phyloP scores from a whole-genome alignment of 2,113 vertebrate species.

The Anarhynchus alexandrinus region DNA sequence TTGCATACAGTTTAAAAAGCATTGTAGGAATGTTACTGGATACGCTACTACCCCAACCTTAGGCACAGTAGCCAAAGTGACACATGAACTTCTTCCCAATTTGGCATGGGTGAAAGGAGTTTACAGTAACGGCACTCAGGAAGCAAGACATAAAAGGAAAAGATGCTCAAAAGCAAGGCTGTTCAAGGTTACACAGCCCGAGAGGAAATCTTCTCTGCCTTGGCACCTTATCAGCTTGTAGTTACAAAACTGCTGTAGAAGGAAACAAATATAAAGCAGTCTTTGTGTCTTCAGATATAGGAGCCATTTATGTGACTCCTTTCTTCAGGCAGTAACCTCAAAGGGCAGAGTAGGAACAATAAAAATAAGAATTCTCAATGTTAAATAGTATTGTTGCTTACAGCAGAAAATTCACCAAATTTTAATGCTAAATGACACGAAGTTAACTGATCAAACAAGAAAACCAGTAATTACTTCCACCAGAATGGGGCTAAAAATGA shows the following conservation, averaged over 20 bases:
- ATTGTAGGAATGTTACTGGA: background rate
- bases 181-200: background rate
- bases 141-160: background rate
- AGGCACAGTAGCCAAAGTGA: background rate
- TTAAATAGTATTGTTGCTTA: background rate
- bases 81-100: background rate
- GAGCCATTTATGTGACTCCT: background rate
- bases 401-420: background rate
- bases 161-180: background rate
- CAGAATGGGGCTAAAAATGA: background rate
- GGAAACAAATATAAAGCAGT: background rate
- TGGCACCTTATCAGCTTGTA: background rate
- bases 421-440: background rate
- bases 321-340: slow-evolving; percentile 1
- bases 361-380: background rate
- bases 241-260: background rate
- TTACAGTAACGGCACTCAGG: background rate
- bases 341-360: background rate
- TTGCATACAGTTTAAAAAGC: background rate
- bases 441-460: background rate
- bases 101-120: background rate
- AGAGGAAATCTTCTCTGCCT: background rate
- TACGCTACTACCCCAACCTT: background rate
- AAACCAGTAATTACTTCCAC: background rate
- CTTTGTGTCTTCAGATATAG: background rate